phyloP scores from a whole-genome alignment of 2,113 vertebrate genomes.

The Labrus mixtus region DNA sequence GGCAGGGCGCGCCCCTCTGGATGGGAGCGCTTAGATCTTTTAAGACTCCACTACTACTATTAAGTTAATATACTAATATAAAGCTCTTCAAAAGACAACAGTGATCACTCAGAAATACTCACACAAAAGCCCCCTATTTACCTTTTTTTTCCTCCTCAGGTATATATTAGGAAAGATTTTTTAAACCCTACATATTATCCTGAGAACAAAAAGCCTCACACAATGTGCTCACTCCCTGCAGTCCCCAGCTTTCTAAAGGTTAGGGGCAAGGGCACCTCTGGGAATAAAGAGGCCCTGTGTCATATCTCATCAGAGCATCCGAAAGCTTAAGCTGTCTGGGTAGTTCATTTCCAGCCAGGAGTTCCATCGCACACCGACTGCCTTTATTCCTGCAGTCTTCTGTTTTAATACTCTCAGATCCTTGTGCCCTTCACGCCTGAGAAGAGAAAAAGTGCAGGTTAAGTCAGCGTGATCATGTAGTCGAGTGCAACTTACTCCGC shows the following conservation, averaged over 20 bases:
- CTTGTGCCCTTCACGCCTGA: conserved; percentile 64
- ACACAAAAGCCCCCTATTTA: no score
- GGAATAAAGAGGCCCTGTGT: conserved; percentile 31
- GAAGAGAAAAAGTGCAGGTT: conserved; percentile 62
- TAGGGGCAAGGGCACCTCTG: conserved; percentile 29
- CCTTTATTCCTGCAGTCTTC: conserved; percentile 33
- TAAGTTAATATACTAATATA: no score
- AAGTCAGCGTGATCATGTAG: conserved; percentile 68
- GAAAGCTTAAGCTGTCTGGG: conserved; percentile 38
- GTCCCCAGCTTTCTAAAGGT: conserved; percentile 23
- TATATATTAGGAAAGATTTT: neutral
- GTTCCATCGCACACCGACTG: conserved; percentile 26
- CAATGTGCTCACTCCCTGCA: neutral
- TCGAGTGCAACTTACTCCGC: conserved; percentile 48
- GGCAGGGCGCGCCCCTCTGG: no score
- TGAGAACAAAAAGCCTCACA: neutral
- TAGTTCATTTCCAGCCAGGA: conserved; percentile 35
- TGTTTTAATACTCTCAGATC: conserved; percentile 54
- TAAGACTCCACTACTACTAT: no score
- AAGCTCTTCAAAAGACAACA: no score
- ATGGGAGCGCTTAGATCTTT: no score
- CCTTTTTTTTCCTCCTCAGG: no score
- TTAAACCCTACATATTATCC: neutral
- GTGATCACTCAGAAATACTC: no score
- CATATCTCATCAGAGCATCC: conserved; percentile 36